Percentiles rank a stretch among this genome's conserved stretches.
Evolutionary conservation across 2,113 vertebrate species (phyloP).

Genomic region (Xiphophorus hellerii): DNA sequence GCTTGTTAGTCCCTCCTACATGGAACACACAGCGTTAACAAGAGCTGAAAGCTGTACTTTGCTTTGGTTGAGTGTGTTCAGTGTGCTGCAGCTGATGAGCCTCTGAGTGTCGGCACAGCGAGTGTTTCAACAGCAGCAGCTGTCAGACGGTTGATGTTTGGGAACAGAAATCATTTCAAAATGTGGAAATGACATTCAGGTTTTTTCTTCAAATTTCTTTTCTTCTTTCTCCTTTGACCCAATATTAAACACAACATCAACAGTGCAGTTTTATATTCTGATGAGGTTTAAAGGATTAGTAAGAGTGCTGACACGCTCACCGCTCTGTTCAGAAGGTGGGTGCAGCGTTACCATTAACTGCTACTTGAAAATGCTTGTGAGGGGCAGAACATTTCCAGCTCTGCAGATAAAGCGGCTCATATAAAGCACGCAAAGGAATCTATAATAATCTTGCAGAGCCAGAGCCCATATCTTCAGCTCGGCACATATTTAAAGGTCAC

Average conservation of each 20-base stretch:
- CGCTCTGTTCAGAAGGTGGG: constrained; percentile 1
- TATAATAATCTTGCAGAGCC: constrained; percentile 60
- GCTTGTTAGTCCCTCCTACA: background rate
- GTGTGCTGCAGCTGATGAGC: background rate
- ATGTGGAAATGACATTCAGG: background rate
- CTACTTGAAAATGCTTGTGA: constrained; percentile 30
- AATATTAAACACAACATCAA: background rate
- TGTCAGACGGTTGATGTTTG: background rate
- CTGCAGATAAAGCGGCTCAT: constrained; percentile 36
- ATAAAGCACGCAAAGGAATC: constrained; percentile 39
- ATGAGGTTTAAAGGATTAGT: background rate
- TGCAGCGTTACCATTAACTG: constrained; percentile 21
- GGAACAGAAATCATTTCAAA: background rate
- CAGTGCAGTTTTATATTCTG: background rate
- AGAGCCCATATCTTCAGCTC: constrained; percentile 52
- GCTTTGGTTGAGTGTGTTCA: background rate
- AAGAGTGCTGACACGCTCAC: background rate
- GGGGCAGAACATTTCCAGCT: constrained; percentile 36
- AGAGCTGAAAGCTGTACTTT: background rate
- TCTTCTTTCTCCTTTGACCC: background rate
- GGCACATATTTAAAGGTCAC: constrained; percentile 77
- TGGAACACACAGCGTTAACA: background rate
- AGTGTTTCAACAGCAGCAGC: background rate
- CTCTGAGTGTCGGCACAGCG: background rate
- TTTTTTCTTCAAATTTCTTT: background rate